phyloP scores from a whole-genome alignment of 2,113 vertebrate genomes.

The Lasiurus borealis region DNA sequence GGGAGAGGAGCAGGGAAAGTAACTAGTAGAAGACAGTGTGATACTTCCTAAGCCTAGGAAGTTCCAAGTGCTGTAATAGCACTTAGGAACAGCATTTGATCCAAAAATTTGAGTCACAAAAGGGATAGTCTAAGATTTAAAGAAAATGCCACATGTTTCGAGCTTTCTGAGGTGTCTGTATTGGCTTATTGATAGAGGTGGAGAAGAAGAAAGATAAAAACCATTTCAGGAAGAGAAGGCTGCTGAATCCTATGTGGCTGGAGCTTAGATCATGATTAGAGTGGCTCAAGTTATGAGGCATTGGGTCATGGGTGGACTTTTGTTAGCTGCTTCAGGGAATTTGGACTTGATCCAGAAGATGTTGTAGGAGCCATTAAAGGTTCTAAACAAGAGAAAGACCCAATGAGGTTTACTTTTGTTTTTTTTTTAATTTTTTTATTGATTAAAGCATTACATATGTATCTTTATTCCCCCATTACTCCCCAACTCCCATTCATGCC shows the following conservation, averaged over 20 bases:
- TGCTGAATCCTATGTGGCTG: background rate
- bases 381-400: background rate
- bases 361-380: no score
- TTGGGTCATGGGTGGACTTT: no score
- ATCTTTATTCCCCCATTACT: no score
- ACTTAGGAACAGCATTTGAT: background rate
- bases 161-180: background rate
- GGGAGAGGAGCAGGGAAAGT: background rate
- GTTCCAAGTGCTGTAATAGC: background rate
- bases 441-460: no score
- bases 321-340: background rate
- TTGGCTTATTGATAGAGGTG: background rate
- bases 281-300: no score
- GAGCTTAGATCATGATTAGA: background rate
- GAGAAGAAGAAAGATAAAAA: background rate
- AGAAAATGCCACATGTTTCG: background rate
- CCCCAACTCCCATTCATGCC: no score
- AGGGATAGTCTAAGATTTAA: background rate
- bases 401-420: background rate
- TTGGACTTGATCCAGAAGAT: background rate
- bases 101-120: background rate
- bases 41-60: background rate
- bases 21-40: background rate
- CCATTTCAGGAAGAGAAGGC: background rate
- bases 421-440: no score